Evolutionary conservation across 1,140 invertebrate species (phyloP), one percentile per base, ranked within the genome.

Genomic region (Apis dorsata): DNA sequence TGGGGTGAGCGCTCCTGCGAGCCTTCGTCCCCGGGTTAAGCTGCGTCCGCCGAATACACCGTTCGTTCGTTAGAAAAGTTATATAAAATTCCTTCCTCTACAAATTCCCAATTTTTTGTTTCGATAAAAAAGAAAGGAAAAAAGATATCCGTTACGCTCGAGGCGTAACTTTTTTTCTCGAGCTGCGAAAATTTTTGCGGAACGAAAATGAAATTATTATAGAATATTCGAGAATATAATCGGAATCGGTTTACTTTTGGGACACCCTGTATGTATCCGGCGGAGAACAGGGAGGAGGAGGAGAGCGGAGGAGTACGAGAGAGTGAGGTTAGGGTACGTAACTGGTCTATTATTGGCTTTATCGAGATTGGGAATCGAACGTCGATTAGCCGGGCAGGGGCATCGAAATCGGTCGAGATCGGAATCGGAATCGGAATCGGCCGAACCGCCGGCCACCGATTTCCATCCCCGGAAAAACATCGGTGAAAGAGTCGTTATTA

Each of bases 351-450:
- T 82, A 82, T 73, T 60, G 80, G 73, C 65, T 86, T 86, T 84
- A 86, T 86, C 81, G 85, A 86, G 85, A 86, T 84, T 84, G 82
- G 85, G 82, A 86, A 86, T 82, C 80, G 77, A 55, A 65, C 53
- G 80, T 44, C 70, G 63, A 69, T 68, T 81, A 71, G 66, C 59
- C 78, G 57, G 21, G 24, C 44, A 44, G 10, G 44, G 57, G 44
- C 28, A 24, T 44, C 2, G 34, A 13, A 77, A 21, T 63, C 21
- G 28, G 19, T 55, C 9, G 34, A 5, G 13, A 55, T 28, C n/a
- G 69, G 49, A 11, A 71, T 71, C n/a, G 69, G 49, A 11, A 71
- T 71, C 69, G 59, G 77, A 24, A 63, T 55, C 63, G 57, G 77
- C 51, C 34, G 34, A 34, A 24, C 34, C 55, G 63, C 2, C 34